Percentiles rank a stretch among this genome's conserved stretches.
phyloP scores from a whole-genome alignment of 2,797 vertebrate species.

The Pipistrellus pygmaeus region DNA sequence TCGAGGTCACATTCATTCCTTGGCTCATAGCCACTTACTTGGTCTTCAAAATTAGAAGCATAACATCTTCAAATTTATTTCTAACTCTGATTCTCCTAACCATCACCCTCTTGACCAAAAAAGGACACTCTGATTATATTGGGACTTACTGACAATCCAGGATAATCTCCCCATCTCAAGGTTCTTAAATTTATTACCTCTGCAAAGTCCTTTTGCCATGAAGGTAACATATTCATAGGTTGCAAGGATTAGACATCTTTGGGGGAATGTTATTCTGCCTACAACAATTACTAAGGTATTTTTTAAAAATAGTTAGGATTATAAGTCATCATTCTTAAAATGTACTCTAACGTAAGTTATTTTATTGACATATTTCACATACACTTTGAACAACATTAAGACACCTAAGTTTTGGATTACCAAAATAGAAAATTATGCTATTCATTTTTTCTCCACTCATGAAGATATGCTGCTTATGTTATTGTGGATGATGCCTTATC shows the following conservation, averaged over 20 bases:
- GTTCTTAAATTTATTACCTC: neutral
- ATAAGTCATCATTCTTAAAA: constrained; percentile 23
- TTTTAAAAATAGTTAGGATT: neutral
- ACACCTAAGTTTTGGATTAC: neutral
- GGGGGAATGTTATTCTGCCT: neutral
- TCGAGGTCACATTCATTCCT: constrained; percentile 1
- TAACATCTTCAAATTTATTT: neutral
- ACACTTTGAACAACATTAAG: neutral
- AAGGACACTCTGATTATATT: neutral
- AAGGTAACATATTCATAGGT: neutral
- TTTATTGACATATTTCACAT: neutral
- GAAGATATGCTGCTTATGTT: neutral
- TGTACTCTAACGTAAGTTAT: neutral
- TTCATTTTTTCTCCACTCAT: neutral
- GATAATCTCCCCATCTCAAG: neutral
- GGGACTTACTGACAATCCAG: neutral
- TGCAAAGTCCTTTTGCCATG: neutral
- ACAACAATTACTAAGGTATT: neutral
- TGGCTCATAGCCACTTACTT: neutral
- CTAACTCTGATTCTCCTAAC: neutral
- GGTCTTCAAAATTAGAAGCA: constrained; percentile 30
- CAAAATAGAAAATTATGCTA: neutral
- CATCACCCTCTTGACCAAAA: neutral
- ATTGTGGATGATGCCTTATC: neutral
- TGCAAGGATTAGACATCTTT: neutral